Evolutionary conservation across 2,888 invertebrate species (phyloP).

Genomic region (Ptycholaimellus sp.): DNA sequence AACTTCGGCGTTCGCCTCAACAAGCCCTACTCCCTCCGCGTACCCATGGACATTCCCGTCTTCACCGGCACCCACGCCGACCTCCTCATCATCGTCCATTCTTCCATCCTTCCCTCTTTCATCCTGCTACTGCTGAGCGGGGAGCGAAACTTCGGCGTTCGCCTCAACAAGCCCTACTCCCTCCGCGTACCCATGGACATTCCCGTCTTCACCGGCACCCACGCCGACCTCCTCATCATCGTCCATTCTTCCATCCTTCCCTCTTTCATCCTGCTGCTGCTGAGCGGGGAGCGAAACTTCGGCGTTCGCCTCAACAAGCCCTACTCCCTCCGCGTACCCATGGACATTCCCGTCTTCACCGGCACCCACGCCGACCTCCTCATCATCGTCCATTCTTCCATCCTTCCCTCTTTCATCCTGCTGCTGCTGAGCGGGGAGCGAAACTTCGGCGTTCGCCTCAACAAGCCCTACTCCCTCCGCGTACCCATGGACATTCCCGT

Average conservation of each 20-base stretch:
- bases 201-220: conserved; percentile 84
- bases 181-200: conserved; percentile 98
- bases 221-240: conserved; percentile 85
- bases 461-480: conserved; percentile 93
- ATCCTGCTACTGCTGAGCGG: conserved; percentile 81
- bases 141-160: conserved; percentile 95
- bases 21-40: conserved; percentile 90
- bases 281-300: conserved; percentile 94
- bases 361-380: conserved; percentile 88
- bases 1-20: conserved; percentile 98
- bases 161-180: conserved; percentile 91
- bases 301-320: conserved; percentile 98
- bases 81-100: conserved; percentile 62
- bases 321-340: conserved; percentile 86
- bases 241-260: too few species aligned
- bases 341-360: conserved; percentile 96
- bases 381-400: conserved; percentile 53
- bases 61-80: conserved; percentile 94
- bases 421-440: conserved; percentile 82
- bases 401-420: too few species aligned
- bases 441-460: conserved; percentile 95
- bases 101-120: too few species aligned
- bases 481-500: conserved; percentile 98
- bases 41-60: conserved; percentile 96
- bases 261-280: conserved; percentile 76